Conservation (phyloP, 2,797 vertebrate species). For the Pseudocheirus occidentalis region DNA sequence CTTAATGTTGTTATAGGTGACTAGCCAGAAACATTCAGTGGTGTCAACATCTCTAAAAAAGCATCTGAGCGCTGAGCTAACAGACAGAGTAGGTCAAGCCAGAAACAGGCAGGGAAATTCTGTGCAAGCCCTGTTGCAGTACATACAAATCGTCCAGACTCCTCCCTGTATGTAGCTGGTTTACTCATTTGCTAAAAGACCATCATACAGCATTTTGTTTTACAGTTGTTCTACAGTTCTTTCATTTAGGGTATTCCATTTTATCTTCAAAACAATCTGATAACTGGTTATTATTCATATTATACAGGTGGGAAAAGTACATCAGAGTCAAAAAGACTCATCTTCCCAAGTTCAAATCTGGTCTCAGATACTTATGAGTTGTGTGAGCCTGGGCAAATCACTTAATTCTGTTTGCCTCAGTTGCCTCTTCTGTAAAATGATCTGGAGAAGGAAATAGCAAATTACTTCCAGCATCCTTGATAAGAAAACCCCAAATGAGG, state of each 20-base stretch:
- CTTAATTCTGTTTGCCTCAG: neutral
- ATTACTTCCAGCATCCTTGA: neutral
- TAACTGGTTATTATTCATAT: too few relatives aligned
- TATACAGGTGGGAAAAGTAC: too few relatives aligned
- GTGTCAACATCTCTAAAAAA: neutral
- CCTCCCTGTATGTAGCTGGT: neutral
- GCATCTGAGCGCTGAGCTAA: neutral
- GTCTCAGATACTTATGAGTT: neutral
- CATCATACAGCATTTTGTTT: too few relatives aligned
- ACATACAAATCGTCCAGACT: neutral
- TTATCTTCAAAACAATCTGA: too few relatives aligned
- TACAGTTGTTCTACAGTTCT: too few relatives aligned
- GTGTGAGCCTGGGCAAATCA: neutral
- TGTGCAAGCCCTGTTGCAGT: neutral
- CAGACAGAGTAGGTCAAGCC: too few relatives aligned
- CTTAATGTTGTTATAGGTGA: neutral
- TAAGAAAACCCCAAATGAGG: neutral
- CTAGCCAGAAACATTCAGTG: neutral
- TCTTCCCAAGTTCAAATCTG: neutral
- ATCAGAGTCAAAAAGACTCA: neutral
- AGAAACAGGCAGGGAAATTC: neutral
- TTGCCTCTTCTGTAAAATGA: neutral
- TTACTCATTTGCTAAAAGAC: too few relatives aligned
- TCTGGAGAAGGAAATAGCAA: neutral
- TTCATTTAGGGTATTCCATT: too few relatives aligned